These are phyloP conservation scores for Mallotus villosus DNA, from an alignment of 2,797 vertebrate species.

Conservation along the genomic window DNA sequence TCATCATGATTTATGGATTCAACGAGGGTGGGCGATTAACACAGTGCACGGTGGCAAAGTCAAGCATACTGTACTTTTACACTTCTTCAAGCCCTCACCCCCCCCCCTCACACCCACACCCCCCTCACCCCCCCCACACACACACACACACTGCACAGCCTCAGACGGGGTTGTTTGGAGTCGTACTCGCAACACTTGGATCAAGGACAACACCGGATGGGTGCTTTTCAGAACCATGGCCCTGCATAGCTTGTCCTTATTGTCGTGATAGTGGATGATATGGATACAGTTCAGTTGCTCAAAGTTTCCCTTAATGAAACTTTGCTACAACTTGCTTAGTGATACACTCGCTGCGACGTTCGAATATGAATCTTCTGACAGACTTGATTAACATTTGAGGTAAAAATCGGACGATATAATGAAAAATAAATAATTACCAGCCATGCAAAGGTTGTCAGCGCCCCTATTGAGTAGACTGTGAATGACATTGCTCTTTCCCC, in stretches of 20 bases:
- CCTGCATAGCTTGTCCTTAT: neutral
- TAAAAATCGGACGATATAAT: conserved; percentile 27
- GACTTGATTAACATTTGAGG: conserved; percentile 43
- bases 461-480: conserved; percentile 40
- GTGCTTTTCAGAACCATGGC: neutral
- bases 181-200: neutral
- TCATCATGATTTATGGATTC: conserved; percentile 8
- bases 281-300: neutral
- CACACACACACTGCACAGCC: too few relatives aligned
- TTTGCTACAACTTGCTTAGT: neutral
- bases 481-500: conserved; percentile 32
- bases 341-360: conserved; percentile 1
- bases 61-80: neutral
- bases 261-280: neutral
- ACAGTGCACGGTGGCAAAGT: neutral
- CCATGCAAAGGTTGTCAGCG: conserved; percentile 38
- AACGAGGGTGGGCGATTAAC: neutral
- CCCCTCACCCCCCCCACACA: neutral
- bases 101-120: too few relatives aligned
- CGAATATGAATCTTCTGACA: conserved; percentile 23
- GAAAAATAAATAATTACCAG: conserved; percentile 43
- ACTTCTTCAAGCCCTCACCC: neutral
- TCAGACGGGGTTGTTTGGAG: neutral
- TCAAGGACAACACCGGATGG: neutral
- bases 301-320: neutral